Evolutionary conservation across 2,113 vertebrate genomes (phyloP).

Genomic region (Halichoerus grypus): DNA sequence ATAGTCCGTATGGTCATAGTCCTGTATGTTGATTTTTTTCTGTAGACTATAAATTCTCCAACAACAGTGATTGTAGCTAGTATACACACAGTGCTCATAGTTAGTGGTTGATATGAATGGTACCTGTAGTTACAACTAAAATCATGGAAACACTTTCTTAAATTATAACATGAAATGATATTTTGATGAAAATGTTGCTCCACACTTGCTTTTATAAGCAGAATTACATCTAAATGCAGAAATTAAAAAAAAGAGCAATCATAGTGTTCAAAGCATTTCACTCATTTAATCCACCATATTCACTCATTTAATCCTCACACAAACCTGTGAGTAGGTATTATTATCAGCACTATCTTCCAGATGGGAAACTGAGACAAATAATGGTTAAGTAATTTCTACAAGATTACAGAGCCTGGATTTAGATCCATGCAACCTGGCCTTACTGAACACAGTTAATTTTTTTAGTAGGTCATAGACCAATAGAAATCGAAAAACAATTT

Average conservation of each 20-base stretch:
- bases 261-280: conserved; percentile 20
- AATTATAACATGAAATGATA: conserved; percentile 23
- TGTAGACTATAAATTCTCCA: background rate
- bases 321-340: background rate
- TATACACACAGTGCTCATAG: background rate
- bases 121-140: conserved; percentile 20
- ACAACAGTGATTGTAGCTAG: background rate
- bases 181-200: conserved; percentile 57
- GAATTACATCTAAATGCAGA: conserved; percentile 34
- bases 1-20: background rate
- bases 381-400: conserved; percentile 15
- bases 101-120: background rate
- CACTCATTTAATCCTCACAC: conserved; percentile 26
- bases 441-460: conserved; percentile 9
- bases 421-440: background rate
- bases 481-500: conserved; percentile 53
- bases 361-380: conserved; percentile 18
- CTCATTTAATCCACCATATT: conserved; percentile 30
- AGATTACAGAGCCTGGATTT: background rate
- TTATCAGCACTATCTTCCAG: background rate
- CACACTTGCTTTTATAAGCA: conserved; percentile 17
- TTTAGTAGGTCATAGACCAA: background rate
- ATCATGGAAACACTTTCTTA: conserved; percentile 12
- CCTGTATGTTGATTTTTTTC: conserved; percentile 17
- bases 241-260: background rate